These are phyloP conservation scores for Procavia capensis DNA, from an alignment of 2,113 vertebrate genomes.

Conservation along the genomic window DNA sequence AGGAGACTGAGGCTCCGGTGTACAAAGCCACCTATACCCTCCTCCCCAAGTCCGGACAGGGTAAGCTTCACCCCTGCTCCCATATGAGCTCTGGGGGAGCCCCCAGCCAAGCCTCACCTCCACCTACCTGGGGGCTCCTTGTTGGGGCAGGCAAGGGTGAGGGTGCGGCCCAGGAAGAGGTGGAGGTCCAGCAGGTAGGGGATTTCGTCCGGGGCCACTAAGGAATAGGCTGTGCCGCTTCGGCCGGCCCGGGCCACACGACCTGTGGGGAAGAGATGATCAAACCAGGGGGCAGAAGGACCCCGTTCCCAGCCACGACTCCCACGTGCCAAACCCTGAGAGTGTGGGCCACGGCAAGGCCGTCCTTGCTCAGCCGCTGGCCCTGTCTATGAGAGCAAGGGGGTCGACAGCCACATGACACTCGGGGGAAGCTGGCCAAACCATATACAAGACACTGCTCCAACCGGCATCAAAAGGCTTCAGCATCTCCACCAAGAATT, in stretches of 20 bases:
- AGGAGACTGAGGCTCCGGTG: background rate
- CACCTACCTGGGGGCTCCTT: slow-evolving; percentile 86
- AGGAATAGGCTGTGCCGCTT: slow-evolving; percentile 92
- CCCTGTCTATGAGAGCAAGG: accelerated
- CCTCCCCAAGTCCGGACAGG: accelerated
- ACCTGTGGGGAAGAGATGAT: slow-evolving; percentile 82
- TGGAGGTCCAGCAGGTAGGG: slow-evolving; percentile 95
- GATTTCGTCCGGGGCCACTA: slow-evolving; percentile 94
- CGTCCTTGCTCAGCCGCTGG: accelerated
- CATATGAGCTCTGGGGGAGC: accelerated
- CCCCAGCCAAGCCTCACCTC: accelerated
- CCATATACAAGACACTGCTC: background rate
- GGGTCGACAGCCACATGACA: accelerated
- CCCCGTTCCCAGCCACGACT: background rate
- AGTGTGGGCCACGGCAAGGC: background rate
- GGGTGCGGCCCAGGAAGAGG: slow-evolving; percentile 93
- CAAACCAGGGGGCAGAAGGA: accelerated
- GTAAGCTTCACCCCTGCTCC: accelerated
- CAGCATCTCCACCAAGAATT: background rate
- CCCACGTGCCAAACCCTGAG: accelerated
- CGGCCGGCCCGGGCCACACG: slow-evolving; percentile 96
- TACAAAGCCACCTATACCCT: accelerated
- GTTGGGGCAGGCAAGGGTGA: slow-evolving; percentile 86
- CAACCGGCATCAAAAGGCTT: accelerated
- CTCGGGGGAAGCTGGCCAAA: background rate